Percentiles rank a stretch among this genome's conserved stretches.
Conservation (phyloP, 2,113 vertebrate species). For the Sceloporus undulatus region DNA sequence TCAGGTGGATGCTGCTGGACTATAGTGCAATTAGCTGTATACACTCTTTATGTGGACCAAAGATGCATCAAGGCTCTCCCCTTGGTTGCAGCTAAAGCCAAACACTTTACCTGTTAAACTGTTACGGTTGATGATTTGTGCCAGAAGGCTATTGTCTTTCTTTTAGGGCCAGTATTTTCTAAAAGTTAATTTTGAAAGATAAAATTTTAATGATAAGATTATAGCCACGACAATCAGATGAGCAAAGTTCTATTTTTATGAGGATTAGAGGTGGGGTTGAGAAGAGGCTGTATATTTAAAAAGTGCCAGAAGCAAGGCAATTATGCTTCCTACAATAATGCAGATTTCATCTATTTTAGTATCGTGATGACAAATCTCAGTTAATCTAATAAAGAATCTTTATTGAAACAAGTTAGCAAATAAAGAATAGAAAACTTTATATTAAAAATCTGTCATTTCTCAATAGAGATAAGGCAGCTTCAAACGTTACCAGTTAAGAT, state of each 20-base stretch:
- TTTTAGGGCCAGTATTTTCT: slow-evolving; percentile 53
- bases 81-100: slow-evolving; percentile 68
- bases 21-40: slow-evolving; percentile 46
- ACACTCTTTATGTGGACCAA: slow-evolving; percentile 63
- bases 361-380: background rate
- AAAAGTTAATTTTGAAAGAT: slow-evolving; percentile 50
- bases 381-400: background rate
- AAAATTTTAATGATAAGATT: slow-evolving; percentile 42
- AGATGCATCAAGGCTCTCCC: slow-evolving; percentile 56
- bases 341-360: background rate
- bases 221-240: slow-evolving; percentile 71
- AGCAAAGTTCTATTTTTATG: slow-evolving; percentile 12
- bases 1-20: slow-evolving; percentile 65
- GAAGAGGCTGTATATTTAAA: background rate
- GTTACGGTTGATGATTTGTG: slow-evolving; percentile 54
- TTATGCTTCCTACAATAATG: background rate
- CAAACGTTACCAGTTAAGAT: background rate
- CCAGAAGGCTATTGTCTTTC: slow-evolving; percentile 58
- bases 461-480: background rate
- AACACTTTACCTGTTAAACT: slow-evolving; percentile 62
- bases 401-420: background rate
- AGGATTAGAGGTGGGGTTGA: background rate
- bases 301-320: background rate
- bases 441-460: background rate
- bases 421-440: background rate